These are phyloP conservation scores for Drosophila niveifrons DNA, from an alignment of 2,888 invertebrate genomes.

Conservation along the genomic window DNA sequence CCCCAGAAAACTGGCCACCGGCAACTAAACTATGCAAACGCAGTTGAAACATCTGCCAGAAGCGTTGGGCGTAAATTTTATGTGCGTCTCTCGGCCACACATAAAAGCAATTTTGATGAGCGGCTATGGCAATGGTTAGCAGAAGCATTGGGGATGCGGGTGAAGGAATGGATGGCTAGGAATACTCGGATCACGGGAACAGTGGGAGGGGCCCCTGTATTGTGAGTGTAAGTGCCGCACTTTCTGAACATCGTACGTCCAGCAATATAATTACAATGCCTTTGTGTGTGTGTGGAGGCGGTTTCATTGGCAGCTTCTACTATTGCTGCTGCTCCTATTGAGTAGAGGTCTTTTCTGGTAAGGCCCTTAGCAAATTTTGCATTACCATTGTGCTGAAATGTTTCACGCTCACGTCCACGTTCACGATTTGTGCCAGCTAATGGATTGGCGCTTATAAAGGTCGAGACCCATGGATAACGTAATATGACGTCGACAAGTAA, in stretches of 20 bases:
- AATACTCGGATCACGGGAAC: neutral
- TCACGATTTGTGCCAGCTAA: conserved; percentile 68
- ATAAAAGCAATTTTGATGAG: conserved; percentile 81
- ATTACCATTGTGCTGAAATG: conserved; percentile 63
- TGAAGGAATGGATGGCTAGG: neutral
- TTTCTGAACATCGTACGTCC: conserved; percentile 67
- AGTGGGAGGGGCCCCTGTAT: conserved; percentile 14
- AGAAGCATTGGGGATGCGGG: neutral
- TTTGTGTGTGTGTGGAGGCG: conserved; percentile 39
- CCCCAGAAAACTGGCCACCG: neutral
- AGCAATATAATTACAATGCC: conserved; percentile 79
- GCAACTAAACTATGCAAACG: conserved; percentile 77
- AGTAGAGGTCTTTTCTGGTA: conserved; percentile 21
- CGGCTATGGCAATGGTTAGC: conserved; percentile 32
- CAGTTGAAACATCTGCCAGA: conserved; percentile 75
- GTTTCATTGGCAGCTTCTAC: conserved; percentile 46
- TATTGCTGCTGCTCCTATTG: conserved; percentile 12
- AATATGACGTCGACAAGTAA: conserved; percentile 13
- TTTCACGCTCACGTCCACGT: conserved; percentile 54
- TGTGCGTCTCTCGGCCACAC: conserved; percentile 62
- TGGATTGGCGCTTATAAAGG: conserved; percentile 75
- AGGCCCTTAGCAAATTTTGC: conserved; percentile 53
- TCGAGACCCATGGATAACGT: conserved; percentile 19
- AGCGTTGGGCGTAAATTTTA: conserved; percentile 71
- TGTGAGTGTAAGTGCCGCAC: conserved; percentile 72